Base-by-base conservation (phyloP, 35 echinoderm and acorn worm species). In the Acanthaster planci region DNA sequence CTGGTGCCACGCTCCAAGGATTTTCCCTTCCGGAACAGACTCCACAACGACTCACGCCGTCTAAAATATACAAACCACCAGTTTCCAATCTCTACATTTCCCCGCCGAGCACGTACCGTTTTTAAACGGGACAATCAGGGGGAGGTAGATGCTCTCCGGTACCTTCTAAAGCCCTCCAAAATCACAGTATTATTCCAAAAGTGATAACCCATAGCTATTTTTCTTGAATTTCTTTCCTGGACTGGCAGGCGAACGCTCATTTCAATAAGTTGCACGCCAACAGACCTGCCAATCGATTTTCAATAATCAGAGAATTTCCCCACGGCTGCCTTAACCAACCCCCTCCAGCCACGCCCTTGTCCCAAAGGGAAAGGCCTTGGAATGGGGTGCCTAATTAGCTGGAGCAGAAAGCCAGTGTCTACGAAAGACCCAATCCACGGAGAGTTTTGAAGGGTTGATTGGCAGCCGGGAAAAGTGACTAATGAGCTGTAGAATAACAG, bases 301-400 rank as follows among this genome's bases (percentile, higher is more conserved):
- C 42, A 47, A 47, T 47, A 47, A 4, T 47, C 12, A 6, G 42
- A 12, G 12, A 12, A 12, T 4, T 47, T 47, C 12, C 4, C 42
- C 42, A 47, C 42, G 42, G 12, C 42, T 12, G 42, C 42, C 42
- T 47, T 47, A 72, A 34, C n/a, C 34, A 60, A 22, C 26, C 64
- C 64, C 64, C 64, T 72, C 19, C 18, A 72, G 64, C 64, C 64
- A 72, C 64, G 64, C 64, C 64, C 64, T 72, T 72, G 64, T 23
- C 26, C 18, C 18, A 12, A 72, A 72, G 23, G 4, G 12, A 6
- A 47, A 47, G 42, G 42, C 42, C 42, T 47, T 47, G 42, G 30
- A 72, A 72, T 14, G 2, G 34, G 64, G 64, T 35, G 14, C 23
- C 64, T 72, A 72, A 72, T 72, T 72, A 72, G 64, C 26, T 72